These are phyloP conservation scores for Fukomys damarensis DNA, from an alignment of 2,113 vertebrate species.

Conservation along the genomic window DNA sequence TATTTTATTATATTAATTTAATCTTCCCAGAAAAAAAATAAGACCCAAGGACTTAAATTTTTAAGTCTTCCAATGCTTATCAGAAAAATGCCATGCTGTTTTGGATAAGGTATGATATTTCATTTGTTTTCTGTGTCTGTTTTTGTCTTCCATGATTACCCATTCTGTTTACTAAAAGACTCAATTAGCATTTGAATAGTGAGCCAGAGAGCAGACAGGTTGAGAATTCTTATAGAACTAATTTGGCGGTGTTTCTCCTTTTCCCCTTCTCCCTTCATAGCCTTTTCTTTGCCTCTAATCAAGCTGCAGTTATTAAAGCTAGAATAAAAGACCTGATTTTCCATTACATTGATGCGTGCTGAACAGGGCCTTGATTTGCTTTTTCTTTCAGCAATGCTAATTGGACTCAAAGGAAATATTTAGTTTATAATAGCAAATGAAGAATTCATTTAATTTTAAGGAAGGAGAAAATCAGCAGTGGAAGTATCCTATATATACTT, in stretches of 20 bases:
- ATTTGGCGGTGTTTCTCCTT: constrained; percentile 87
- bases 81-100: constrained; percentile 83
- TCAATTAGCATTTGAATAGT: constrained; percentile 91
- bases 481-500: constrained; percentile 63
- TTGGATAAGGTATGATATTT: constrained; percentile 88
- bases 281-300: constrained; percentile 88
- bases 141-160: constrained; percentile 90
- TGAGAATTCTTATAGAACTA: constrained; percentile 90
- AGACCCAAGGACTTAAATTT: constrained; percentile 79
- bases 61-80: constrained; percentile 85
- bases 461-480: constrained; percentile 78
- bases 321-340: constrained; percentile 90
- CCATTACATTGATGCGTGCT: constrained; percentile 88
- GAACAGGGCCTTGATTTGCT: constrained; percentile 87
- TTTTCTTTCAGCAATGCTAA: constrained; percentile 89
- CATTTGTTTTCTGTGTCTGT: constrained; percentile 88
- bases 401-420: constrained; percentile 92
- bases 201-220: constrained; percentile 89
- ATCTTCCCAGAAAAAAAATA: constrained; percentile 75
- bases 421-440: constrained; percentile 89
- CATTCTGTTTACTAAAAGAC: constrained; percentile 91
- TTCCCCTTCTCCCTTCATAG: constrained; percentile 75
- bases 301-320: constrained; percentile 89
- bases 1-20: constrained; percentile 87
- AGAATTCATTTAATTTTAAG: constrained; percentile 88